Evolutionary conservation across 2,888 invertebrate species (phyloP).

Genomic region (Folsomia manolachei): DNA sequence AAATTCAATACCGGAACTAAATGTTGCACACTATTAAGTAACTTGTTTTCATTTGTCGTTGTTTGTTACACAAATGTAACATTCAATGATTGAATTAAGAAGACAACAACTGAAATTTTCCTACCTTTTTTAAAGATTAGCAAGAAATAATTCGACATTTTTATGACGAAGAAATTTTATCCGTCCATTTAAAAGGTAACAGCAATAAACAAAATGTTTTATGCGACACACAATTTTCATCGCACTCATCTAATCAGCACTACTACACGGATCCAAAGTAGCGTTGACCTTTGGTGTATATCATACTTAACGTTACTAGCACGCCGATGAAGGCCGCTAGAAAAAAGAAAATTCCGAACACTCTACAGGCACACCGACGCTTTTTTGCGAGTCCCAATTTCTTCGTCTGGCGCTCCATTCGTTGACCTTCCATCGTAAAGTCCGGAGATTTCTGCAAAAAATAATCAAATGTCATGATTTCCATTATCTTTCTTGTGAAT

Average conservation of each 20-base stretch:
- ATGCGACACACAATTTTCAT: too few species aligned
- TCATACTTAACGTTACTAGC: conserved; percentile 49
- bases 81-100: too few species aligned
- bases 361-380: conserved; percentile 47
- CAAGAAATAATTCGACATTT: too few species aligned
- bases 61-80: too few species aligned
- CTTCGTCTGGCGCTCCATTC: conserved; percentile 45
- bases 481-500: conserved; percentile 11
- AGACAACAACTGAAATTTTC: too few species aligned
- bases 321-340: conserved; percentile 49
- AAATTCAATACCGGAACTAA: too few species aligned
- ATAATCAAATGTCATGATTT: conserved; percentile 10
- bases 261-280: conserved; percentile 49
- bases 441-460: conserved; percentile 48
- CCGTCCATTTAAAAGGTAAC: too few species aligned
- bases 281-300: conserved; percentile 49
- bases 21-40: too few species aligned
- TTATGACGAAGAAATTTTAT: too few species aligned
- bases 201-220: background rate
- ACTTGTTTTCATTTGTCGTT: too few species aligned
- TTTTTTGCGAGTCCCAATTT: conserved; percentile 46
- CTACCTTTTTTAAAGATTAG: too few species aligned
- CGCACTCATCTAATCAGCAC: too few species aligned
- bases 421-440: conserved; percentile 50
- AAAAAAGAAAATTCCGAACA: conserved; percentile 49